Percentiles rank a stretch among this genome's conserved stretches.
Conservation (phyloP, 2,797 vertebrate genomes). For the Sitta carolinensis region DNA sequence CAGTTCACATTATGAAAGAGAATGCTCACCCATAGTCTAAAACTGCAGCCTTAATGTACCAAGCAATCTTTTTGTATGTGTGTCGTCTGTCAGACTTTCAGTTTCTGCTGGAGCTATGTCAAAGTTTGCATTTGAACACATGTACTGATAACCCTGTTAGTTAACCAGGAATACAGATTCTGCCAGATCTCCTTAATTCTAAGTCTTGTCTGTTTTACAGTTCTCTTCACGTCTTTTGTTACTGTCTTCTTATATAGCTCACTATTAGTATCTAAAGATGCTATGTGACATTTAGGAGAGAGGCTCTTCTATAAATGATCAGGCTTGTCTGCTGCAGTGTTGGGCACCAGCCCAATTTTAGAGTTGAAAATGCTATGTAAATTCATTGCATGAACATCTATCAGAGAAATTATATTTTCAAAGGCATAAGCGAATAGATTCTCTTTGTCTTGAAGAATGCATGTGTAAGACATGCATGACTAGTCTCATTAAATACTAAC, state of each 20-base stretch:
- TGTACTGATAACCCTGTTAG: background rate
- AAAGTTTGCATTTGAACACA: constrained; percentile 21
- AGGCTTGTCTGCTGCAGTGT: background rate
- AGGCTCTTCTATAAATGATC: constrained; percentile 11
- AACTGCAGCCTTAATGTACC: constrained; percentile 23
- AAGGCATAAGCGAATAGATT: background rate
- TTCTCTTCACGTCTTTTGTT: constrained; percentile 10
- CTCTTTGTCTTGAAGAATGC: background rate
- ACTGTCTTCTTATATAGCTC: background rate
- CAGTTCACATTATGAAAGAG: constrained; percentile 63
- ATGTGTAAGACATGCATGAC: background rate
- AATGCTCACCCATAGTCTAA: constrained; percentile 19
- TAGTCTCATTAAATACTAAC: background rate
- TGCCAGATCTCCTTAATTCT: background rate
- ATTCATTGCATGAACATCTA: background rate
- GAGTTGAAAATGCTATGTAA: background rate
- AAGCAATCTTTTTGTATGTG: background rate
- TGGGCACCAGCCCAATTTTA: background rate
- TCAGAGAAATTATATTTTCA: background rate
- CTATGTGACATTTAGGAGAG: constrained; percentile 21
- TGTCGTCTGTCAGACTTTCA: constrained; percentile 9
- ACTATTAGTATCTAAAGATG: background rate
- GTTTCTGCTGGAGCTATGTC: constrained; percentile 15
- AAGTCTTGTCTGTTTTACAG: background rate
- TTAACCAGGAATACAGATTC: background rate